Conservation (phyloP, 2,797 vertebrate species). For the Galagoides demidoff region DNA sequence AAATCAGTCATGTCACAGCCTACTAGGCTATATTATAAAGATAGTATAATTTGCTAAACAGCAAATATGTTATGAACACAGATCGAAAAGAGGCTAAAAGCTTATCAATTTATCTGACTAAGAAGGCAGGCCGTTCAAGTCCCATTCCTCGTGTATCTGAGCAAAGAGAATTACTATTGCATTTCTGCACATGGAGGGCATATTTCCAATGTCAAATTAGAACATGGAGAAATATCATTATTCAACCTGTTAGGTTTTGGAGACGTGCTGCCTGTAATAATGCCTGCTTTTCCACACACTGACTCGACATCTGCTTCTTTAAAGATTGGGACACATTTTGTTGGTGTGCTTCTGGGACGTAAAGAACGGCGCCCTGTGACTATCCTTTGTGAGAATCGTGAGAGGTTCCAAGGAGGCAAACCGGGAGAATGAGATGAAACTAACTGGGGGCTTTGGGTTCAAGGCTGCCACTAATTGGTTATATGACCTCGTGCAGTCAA, state of each 20-base stretch:
- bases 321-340: slow-evolving; percentile 3
- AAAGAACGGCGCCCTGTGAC: background rate
- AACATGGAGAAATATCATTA: slow-evolving; percentile 55
- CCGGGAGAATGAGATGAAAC: slow-evolving; percentile 9
- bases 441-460: background rate
- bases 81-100: slow-evolving; percentile 32
- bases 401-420: slow-evolving; percentile 42
- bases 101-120: slow-evolving; percentile 34
- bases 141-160: slow-evolving; percentile 3
- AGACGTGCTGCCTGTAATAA: background rate
- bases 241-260: background rate
- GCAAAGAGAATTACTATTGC: slow-evolving; percentile 41
- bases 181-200: slow-evolving; percentile 36
- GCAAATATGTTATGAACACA: slow-evolving; percentile 30
- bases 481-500: background rate
- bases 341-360: background rate
- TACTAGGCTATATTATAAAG: background rate
- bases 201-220: slow-evolving; percentile 37
- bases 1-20: background rate
- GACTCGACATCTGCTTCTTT: slow-evolving; percentile 29
- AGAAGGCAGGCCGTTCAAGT: slow-evolving; percentile 15
- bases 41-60: slow-evolving; percentile 30
- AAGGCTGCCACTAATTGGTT: background rate
- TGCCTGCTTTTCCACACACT: background rate
- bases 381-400: background rate